Conservation (phyloP, 2,113 vertebrate species). For the Macrotus californicus region DNA sequence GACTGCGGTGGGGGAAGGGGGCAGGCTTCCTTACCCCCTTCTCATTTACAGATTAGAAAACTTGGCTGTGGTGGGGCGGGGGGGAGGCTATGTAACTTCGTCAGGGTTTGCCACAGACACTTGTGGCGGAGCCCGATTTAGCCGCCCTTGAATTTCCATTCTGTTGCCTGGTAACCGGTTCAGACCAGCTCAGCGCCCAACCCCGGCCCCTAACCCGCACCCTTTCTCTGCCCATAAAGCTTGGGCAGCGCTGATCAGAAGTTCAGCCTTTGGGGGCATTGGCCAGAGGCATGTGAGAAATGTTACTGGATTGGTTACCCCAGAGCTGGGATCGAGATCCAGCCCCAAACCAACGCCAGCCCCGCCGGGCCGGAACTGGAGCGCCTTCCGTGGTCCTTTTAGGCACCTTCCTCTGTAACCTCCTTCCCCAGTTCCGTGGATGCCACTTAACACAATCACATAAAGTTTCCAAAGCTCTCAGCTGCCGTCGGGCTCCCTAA, state of each 20-base stretch:
- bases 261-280: not conserved
- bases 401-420: not conserved
- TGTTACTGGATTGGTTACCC: not conserved
- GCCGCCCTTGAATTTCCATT: conserved; percentile 60
- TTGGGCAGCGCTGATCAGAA: not conserved
- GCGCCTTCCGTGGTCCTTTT: not conserved
- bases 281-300: not conserved
- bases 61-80: not conserved
- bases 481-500: not conserved
- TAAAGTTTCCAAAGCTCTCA: not conserved
- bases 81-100: not conserved
- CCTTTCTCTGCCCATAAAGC: not conserved
- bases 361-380: not conserved
- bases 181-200: conserved; percentile 1
- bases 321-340: not conserved
- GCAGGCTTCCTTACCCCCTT: not conserved
- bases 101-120: conserved; percentile 37
- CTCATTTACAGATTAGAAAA: not conserved
- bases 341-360: not conserved
- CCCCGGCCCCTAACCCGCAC: conserved; percentile 33
- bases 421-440: not conserved
- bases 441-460: not conserved
- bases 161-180: conserved; percentile 62
- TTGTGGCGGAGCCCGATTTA: conserved; percentile 51
- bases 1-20: not conserved